Evolutionary conservation across 2,113 vertebrate species (phyloP).

Genomic region (Osmerus eperlanus): DNA sequence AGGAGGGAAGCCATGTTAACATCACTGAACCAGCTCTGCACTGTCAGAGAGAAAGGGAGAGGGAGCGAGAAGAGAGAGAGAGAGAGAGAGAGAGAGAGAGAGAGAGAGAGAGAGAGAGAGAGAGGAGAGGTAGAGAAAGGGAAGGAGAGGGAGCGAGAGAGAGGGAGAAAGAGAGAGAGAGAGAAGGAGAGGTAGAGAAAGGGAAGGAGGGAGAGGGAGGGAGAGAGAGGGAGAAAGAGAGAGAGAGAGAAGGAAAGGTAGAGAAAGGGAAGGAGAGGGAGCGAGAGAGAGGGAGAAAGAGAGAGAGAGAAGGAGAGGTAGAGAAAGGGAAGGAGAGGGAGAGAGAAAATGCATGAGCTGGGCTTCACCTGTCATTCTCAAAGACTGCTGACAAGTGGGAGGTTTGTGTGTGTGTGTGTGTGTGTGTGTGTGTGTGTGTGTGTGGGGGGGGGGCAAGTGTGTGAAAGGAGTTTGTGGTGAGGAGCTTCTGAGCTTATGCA

Average conservation of each 20-base stretch:
- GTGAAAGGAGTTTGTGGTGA: too few species aligned
- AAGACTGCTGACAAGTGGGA: neutral
- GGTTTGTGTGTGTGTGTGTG: neutral
- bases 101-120: too few species aligned
- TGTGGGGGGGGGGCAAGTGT: too few species aligned
- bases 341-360: neutral
- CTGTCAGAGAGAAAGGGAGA: constrained; percentile 47
- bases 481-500: too few species aligned
- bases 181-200: neutral
- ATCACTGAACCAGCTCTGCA: constrained; percentile 72
- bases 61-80: too few species aligned
- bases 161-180: neutral
- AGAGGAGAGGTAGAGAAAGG: too few species aligned
- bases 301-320: too few species aligned
- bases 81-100: too few species aligned
- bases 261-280: neutral
- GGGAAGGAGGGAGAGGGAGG: too few species aligned
- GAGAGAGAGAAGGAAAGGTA: neutral
- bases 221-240: constrained; percentile 9
- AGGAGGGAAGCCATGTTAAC: constrained; percentile 70
- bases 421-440: too few species aligned
- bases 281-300: too few species aligned
- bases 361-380: constrained; percentile 14
- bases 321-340: too few species aligned
- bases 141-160: neutral